Evolutionary conservation across 2,113 vertebrate species (phyloP).

Genomic region (Mustela nigripes): DNA sequence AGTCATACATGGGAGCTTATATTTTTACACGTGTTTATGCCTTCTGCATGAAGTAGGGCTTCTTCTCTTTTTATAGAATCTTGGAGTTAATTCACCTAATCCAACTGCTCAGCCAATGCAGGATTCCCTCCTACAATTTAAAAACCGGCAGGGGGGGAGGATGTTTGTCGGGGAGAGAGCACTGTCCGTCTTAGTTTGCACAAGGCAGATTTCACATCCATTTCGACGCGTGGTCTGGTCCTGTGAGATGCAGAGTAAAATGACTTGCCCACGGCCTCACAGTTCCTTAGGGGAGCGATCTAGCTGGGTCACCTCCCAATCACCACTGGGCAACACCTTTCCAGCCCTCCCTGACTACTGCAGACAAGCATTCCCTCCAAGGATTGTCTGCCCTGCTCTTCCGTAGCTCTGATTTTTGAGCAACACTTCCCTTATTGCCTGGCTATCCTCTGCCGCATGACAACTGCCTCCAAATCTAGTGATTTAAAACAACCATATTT

Average conservation of each 20-base stretch:
- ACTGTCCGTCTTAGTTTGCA: background rate
- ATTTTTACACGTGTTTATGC: background rate
- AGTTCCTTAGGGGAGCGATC: background rate
- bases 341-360: background rate
- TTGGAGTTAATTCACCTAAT: background rate
- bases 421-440: background rate
- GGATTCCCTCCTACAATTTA: background rate
- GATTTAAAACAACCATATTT: background rate
- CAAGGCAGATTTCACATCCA: background rate
- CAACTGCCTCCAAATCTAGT: background rate
- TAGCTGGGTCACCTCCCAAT: background rate
- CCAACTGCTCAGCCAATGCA: background rate
- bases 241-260: background rate
- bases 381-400: background rate
- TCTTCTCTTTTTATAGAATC: background rate
- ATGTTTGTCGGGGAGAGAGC: background rate
- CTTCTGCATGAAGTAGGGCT: background rate
- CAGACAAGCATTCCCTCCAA: no score
- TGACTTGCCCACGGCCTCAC: background rate
- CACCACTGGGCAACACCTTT: accelerated
- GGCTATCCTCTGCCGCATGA: background rate
- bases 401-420: background rate
- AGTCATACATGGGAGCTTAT: background rate
- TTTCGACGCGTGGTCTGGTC: background rate
- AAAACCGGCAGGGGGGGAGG: background rate